Evolutionary conservation across 2,113 vertebrate species (phyloP), one percentile per base, ranked within the genome.

Genomic region (Andinoacara biseriatus): DNA sequence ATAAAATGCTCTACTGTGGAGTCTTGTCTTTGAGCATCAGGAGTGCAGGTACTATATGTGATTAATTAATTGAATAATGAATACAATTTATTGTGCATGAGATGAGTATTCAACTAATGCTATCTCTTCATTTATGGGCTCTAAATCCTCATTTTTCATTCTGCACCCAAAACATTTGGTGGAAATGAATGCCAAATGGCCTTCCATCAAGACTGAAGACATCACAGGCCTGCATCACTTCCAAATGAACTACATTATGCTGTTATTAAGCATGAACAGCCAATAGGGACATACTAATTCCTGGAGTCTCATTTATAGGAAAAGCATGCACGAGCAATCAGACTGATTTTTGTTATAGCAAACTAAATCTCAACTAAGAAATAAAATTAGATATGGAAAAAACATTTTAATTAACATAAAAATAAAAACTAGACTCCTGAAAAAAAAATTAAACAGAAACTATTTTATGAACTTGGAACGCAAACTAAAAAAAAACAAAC

Each of bases 101-200:
- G 18, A 10, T 38, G 59, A 40, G 52, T 29, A 22, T n/a, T 74
- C 11, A 72, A 31, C 69, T 46, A 65, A 74, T 80, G 26, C n/a
- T 22, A 57, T 60, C 54, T n/a, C 31, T 72, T 79, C 79, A 67
- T 62, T 75, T 69, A 29, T 49, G 67, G n/a, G 35, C 46, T 74
- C 77, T 61, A 58, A 59, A 82, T 80, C 59, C 62, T 76, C 22
- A 29, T 58, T 43, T 35, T 58, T 76, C 58, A 38, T 58, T 74
- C 59, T 59, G 63, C 20, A 80, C 58, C 22, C 26, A 49, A 88
- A 84, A 81, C 78, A 82, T 86, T 90, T 89, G 80, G 72, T 76
- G 78, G 40, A 60, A 74, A 84, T 80, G 26, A 60, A 78, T 79
- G 67, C 86, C 82, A 89, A 80, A 82, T 78, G 78, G 75, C 82